These are phyloP conservation scores for Semnornis frantzii DNA, from an alignment of 2,113 vertebrate species.

Conservation along the genomic window DNA sequence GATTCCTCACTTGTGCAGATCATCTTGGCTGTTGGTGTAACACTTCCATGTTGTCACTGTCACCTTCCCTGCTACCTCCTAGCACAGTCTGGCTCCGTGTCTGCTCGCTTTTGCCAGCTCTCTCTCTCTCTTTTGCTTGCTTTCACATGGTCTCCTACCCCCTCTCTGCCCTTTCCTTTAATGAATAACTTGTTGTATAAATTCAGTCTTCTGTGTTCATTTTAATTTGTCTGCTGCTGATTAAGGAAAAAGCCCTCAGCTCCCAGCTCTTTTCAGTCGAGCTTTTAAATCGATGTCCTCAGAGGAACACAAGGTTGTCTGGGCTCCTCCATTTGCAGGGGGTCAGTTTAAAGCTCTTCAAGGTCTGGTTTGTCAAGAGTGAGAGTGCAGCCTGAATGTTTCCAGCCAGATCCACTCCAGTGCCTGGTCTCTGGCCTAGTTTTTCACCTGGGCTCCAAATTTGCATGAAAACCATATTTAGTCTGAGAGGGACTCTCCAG, in stretches of 20 bases:
- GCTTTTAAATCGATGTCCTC: not conserved
- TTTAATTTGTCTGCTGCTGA: constrained; percentile 40
- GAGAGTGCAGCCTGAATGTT: not conserved
- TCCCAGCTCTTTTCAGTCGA: not conserved
- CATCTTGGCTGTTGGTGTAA: not conserved
- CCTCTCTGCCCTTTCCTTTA: not conserved
- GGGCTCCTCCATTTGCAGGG: not conserved
- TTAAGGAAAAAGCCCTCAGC: not conserved
- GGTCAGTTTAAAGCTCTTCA: not conserved
- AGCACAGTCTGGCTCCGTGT: not conserved
- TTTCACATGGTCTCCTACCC: not conserved
- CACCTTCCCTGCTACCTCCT: not conserved
- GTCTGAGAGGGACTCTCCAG: not conserved
- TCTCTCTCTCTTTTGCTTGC: not conserved
- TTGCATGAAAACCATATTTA: not conserved
- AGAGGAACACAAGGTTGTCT: not conserved
- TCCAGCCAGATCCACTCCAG: not conserved
- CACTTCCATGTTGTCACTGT: not conserved
- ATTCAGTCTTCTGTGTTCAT: constrained; percentile 57
- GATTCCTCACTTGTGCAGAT: not conserved
- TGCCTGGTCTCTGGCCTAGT: not conserved
- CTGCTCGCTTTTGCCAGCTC: not conserved
- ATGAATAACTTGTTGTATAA: constrained; percentile 55
- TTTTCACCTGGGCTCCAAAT: not conserved
- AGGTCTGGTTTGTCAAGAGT: not conserved